A percentile compares a stretch with the other conserved stretches of the same genome.
Evolutionary conservation across 2,888 invertebrate species (phyloP).

Genomic region (Pachliopta kotzebuea): DNA sequence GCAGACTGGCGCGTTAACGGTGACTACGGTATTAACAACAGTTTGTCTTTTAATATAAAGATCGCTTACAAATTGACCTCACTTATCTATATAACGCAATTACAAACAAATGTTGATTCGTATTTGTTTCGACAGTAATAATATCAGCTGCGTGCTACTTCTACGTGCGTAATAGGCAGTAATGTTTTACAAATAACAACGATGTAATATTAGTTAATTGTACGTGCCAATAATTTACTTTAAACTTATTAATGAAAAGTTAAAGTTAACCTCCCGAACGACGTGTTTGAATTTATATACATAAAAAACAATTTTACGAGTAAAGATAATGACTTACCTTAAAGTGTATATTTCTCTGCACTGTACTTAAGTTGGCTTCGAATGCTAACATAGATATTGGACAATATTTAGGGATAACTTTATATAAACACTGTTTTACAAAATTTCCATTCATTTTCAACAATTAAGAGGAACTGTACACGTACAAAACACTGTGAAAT

Average conservation of each 20-base stretch:
- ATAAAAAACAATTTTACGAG: not conserved
- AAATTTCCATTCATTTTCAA: constrained; percentile 56
- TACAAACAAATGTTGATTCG: constrained; percentile 57
- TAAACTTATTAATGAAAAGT: not conserved
- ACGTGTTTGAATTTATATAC: constrained; percentile 16
- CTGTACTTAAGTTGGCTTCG: constrained; percentile 37
- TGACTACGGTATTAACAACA: constrained; percentile 43
- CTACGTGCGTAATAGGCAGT: constrained; percentile 14
- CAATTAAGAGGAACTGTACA: constrained; percentile 22
- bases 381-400: constrained; percentile 38
- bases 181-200: constrained; percentile 11
- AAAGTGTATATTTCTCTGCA: constrained; percentile 56
- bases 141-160: constrained; percentile 25
- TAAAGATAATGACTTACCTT: constrained; percentile 47
- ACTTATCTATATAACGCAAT: constrained; percentile 61
- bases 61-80: constrained; percentile 55
- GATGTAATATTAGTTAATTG: constrained; percentile 5
- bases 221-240: constrained; percentile 23
- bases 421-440: constrained; percentile 47
- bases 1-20: constrained; percentile 34
- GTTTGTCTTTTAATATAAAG: constrained; percentile 41
- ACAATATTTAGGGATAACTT: constrained; percentile 42
- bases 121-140: constrained; percentile 33
- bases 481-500: constrained; percentile 32
- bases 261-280: constrained; percentile 5